Conservation (phyloP, 2,113 vertebrate species). For the human region GRCh38 chr2:46929501-46930000, state of each 20-base stretch:
- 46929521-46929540: not conserved
- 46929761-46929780: not conserved
- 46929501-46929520: not conserved
- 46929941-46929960: not conserved
- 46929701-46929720: not conserved
- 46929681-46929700: not conserved
- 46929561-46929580: not conserved
- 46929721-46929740: not conserved
- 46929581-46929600: not conserved
- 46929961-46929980: not conserved
- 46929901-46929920: not conserved
- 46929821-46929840: not conserved
- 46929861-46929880: not conserved
- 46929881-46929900: not conserved
- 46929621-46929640: not conserved
- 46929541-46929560: not conserved
- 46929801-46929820: not conserved
- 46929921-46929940: not conserved
- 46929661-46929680: not conserved
- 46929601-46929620: not conserved
- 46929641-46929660: not conserved
- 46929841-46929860: not conserved
- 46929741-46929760: not conserved
- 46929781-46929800: not conserved
- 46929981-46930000: not conserved